These are phyloP conservation scores for Hydroisotoma schaefferi DNA, from an alignment of 2,888 invertebrate genomes.

Conservation along the genomic window DNA sequence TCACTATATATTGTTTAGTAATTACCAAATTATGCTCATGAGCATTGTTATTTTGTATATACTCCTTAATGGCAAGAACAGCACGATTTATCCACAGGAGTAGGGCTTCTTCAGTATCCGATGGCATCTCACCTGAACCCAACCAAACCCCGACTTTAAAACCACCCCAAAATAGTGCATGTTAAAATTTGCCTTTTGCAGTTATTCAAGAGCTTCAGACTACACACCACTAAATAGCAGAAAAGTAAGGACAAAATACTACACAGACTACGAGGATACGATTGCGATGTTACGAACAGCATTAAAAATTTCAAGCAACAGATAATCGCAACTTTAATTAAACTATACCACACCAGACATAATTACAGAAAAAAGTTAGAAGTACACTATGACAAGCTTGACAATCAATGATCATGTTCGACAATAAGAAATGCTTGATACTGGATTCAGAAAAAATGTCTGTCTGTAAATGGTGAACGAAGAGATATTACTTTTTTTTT, in stretches of 20 bases:
- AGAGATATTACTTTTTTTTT: not conserved
- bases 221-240: too few relatives aligned
- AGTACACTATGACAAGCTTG: too few relatives aligned
- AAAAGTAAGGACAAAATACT: too few relatives aligned
- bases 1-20: slow-evolving; percentile 7
- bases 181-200: slow-evolving; percentile 30
- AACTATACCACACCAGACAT: too few relatives aligned
- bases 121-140: slow-evolving; percentile 56
- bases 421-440: too few relatives aligned
- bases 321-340: too few relatives aligned
- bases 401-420: too few relatives aligned
- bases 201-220: too few relatives aligned
- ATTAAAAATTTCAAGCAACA: not conserved
- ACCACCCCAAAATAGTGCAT: slow-evolving; percentile 21
- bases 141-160: slow-evolving; percentile 48
- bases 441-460: too few relatives aligned
- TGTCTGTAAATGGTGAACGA: too few relatives aligned
- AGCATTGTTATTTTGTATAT: slow-evolving; percentile 52
- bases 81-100: slow-evolving; percentile 86
- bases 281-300: too few relatives aligned
- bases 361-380: too few relatives aligned
- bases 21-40: slow-evolving; percentile 47
- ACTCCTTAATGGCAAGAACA: slow-evolving; percentile 67
- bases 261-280: not conserved
- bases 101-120: slow-evolving; percentile 75